These are phyloP conservation scores for Harpalus rufipes DNA, from an alignment of 2,888 invertebrate species.

Conservation along the genomic window DNA sequence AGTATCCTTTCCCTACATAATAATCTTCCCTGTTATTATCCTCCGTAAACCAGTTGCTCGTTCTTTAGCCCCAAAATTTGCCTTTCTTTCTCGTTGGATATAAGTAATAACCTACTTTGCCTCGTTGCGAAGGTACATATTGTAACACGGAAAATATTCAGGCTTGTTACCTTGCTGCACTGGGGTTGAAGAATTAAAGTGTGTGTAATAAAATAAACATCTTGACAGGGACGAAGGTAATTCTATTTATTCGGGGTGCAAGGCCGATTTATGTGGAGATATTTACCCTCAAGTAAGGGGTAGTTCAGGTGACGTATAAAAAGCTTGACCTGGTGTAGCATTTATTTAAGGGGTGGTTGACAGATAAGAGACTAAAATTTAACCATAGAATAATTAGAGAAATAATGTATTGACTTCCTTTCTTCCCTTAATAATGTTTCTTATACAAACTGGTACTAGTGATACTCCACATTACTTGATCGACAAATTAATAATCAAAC, in stretches of 20 bases:
- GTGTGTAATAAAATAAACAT: conserved; percentile 4
- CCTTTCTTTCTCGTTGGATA: neutral
- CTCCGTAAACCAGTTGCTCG: neutral
- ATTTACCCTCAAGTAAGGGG: neutral
- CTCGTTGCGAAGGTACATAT: neutral
- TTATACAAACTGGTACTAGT: too few species aligned
- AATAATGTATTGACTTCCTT: too few species aligned
- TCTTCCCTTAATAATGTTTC: too few species aligned
- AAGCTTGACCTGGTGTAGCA: neutral
- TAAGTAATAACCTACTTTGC: neutral
- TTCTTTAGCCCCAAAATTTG: too few species aligned
- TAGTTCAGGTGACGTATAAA: neutral
- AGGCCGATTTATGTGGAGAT: neutral
- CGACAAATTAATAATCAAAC: too few species aligned
- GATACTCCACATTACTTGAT: too few species aligned
- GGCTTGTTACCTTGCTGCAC: neutral
- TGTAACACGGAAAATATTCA: neutral
- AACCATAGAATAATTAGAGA: too few species aligned
- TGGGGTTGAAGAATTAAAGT: neutral
- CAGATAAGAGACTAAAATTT: too few species aligned
- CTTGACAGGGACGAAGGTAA: neutral
- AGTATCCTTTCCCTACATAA: neutral
- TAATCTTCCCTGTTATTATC: neutral
- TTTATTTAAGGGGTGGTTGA: neutral
- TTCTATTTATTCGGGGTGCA: neutral